These are phyloP conservation scores for Amblyraja radiata DNA, from an alignment of 2,797 vertebrate genomes.

Conservation along the genomic window DNA sequence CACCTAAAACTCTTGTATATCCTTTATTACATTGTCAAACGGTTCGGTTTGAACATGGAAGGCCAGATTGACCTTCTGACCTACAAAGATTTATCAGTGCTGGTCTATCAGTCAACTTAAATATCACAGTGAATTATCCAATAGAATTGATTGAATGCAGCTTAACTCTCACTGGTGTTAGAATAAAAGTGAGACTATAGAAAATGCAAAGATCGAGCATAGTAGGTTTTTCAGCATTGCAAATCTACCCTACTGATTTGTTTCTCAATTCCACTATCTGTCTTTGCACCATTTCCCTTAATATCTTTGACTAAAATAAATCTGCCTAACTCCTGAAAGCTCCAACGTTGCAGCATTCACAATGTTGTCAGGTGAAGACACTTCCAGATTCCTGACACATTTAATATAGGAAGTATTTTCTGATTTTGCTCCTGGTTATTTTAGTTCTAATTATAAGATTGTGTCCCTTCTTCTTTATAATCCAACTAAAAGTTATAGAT, in stretches of 20 bases:
- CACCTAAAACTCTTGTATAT: background rate
- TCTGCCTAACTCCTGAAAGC: background rate
- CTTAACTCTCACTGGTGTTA: background rate
- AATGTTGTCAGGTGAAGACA: background rate
- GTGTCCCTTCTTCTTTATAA: background rate
- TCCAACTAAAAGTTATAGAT: background rate
- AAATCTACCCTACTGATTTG: background rate
- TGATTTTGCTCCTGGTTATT: background rate
- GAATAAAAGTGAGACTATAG: background rate
- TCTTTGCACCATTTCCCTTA: background rate
- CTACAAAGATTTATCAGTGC: background rate
- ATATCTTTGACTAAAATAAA: background rate
- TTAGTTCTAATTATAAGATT: background rate
- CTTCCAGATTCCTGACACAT: background rate
- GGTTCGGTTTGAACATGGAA: background rate
- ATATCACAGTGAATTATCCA: background rate
- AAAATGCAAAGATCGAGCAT: background rate
- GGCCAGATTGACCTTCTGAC: background rate
- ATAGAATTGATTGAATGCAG: background rate
- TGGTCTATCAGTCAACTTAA: background rate
- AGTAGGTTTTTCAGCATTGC: background rate
- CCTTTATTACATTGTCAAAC: background rate
- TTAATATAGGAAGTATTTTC: background rate
- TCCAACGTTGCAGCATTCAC: background rate
- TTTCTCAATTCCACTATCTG: background rate